A percentile compares a stretch with the other conserved stretches of the same genome.
Evolutionary conservation across 1,140 invertebrate species (phyloP).

Genomic region (Eriocheir sinensis): DNA sequence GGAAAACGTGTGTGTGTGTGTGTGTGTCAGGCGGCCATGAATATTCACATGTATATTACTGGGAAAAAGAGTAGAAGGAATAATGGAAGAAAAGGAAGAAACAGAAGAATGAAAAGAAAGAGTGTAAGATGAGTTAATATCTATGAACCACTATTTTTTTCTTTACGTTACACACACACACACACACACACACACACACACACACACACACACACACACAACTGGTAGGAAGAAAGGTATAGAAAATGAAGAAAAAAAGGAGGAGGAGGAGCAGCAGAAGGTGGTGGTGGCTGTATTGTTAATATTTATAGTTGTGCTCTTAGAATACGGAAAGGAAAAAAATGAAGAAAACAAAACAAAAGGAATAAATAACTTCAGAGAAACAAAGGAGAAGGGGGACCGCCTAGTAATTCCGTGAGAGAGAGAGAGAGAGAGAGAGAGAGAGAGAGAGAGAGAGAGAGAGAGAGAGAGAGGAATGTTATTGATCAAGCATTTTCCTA

Average conservation of each 20-base stretch:
- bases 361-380: neutral
- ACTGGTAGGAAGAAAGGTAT: too few relatives aligned
- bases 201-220: slow-evolving; percentile 18
- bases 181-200: slow-evolving; percentile 6
- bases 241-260: neutral
- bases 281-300: neutral
- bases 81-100: too few relatives aligned
- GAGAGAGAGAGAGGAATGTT: neutral
- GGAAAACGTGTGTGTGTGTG: too few relatives aligned
- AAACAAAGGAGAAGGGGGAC: neutral
- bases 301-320: neutral
- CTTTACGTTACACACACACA: slow-evolving; percentile 15
- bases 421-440: neutral
- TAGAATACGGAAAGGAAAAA: neutral
- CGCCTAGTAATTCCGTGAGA: neutral
- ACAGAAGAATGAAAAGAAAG: too few relatives aligned
- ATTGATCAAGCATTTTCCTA: neutral
- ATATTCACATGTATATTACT: too few relatives aligned
- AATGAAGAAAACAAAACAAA: neutral
- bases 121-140: too few relatives aligned
- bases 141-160: too few relatives aligned
- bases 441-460: slow-evolving; percentile 39
- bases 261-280: neutral
- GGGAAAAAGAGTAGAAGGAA: too few relatives aligned
- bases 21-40: too few relatives aligned